Conservation (phyloP, 2,797 vertebrate genomes). For the Brachyalestes nurse region DNA sequence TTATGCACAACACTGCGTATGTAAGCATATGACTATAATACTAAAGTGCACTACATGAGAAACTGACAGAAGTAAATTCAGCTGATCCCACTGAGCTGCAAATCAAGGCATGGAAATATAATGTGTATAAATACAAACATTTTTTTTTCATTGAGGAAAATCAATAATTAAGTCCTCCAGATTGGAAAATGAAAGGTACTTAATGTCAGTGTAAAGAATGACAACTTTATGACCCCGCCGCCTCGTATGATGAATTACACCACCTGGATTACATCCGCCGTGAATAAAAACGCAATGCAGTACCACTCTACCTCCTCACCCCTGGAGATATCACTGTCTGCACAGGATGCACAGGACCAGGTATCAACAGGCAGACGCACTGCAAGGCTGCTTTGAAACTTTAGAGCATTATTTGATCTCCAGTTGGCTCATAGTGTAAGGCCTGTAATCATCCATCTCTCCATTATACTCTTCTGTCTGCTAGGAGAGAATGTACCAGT, state of each 20-base stretch:
- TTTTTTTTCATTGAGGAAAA: not conserved
- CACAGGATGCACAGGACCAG: not conserved
- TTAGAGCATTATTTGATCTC: slow-evolving; percentile 14
- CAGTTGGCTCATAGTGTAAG: slow-evolving; percentile 17
- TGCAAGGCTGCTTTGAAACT: slow-evolving; percentile 1
- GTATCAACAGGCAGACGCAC: slow-evolving; percentile 9
- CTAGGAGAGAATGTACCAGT: slow-evolving; percentile 31
- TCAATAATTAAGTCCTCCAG: slow-evolving; percentile 20
- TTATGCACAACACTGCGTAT: no score
- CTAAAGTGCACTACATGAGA: no score
- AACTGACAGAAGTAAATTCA: slow-evolving; percentile 40
- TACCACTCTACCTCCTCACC: no score
- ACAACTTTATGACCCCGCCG: not conserved
- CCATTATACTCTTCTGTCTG: slow-evolving; percentile 35
- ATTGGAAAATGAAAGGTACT: not conserved
- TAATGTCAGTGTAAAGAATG: slow-evolving; percentile 1
- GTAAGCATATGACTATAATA: no score
- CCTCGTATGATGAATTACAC: not conserved
- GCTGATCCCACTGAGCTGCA: slow-evolving; percentile 35
- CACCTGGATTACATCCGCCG: not conserved
- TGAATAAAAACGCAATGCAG: not conserved
- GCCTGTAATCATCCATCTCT: slow-evolving; percentile 41
- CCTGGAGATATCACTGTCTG: not conserved
- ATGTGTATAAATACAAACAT: slow-evolving; percentile 33
- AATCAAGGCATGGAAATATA: slow-evolving; percentile 29